Percentiles rank a stretch among this genome's conserved stretches.
phyloP scores from a whole-genome alignment of 2,113 vertebrate genomes.

The Indicator indicator region DNA sequence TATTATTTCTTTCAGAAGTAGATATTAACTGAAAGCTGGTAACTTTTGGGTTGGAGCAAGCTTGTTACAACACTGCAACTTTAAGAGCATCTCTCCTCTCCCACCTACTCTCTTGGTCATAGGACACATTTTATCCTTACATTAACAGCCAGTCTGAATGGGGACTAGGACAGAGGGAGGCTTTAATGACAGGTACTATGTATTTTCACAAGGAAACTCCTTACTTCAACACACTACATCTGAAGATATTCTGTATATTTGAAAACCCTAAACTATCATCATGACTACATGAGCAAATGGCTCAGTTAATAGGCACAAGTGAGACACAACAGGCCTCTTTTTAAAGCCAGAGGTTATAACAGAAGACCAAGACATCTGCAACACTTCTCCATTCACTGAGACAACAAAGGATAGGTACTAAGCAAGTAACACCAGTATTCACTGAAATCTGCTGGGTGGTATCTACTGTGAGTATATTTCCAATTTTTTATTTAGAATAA shows the following conservation, averaged over 20 bases:
- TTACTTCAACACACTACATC: background rate
- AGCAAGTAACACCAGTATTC: background rate
- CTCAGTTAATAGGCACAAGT: background rate
- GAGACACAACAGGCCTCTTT: background rate
- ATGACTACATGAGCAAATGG: background rate
- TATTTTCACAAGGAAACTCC: background rate
- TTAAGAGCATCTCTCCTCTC: background rate
- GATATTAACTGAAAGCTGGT: background rate
- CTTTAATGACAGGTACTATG: background rate
- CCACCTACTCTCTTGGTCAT: accelerated
- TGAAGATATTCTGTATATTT: accelerated
- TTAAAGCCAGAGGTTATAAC: background rate
- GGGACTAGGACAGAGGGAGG: background rate
- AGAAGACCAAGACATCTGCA: background rate
- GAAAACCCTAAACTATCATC: background rate
- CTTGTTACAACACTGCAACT: background rate
- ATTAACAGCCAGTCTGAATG: background rate
- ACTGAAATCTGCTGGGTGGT: background rate
- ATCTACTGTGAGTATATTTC: background rate
- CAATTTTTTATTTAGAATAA: background rate
- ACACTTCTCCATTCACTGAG: background rate
- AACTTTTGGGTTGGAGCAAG: background rate
- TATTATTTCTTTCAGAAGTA: background rate
- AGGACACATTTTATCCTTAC: background rate
- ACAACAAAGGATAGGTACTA: background rate